A percentile compares a stretch with the other conserved stretches of the same genome.
Evolutionary conservation across 2,113 vertebrate genomes (phyloP).

Genomic region (Planiliza haematocheilus): DNA sequence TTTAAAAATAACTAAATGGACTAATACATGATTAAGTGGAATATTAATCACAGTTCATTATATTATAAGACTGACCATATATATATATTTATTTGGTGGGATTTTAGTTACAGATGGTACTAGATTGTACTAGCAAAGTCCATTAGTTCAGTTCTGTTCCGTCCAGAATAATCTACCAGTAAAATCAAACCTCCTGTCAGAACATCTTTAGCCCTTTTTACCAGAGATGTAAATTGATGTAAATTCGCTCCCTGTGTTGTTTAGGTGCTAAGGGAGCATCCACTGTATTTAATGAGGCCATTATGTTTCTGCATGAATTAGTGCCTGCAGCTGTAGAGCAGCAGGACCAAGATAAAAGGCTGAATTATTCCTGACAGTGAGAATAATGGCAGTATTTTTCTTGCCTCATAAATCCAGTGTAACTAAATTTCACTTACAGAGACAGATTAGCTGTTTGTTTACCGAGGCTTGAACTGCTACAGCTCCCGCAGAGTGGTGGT

Average conservation of each 20-base stretch:
- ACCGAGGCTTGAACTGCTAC: slow-evolving; percentile 11
- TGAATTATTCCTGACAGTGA: slow-evolving; percentile 46
- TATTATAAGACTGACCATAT: too few species aligned
- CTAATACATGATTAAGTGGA: too few species aligned
- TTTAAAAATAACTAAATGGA: too few species aligned
- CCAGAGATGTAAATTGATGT: slow-evolving; percentile 39
- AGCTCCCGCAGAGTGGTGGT: background rate
- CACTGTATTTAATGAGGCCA: slow-evolving; percentile 22
- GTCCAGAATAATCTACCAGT: background rate
- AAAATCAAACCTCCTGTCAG: slow-evolving; percentile 6
- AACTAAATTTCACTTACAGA: slow-evolving; percentile 35
- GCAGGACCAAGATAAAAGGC: slow-evolving; percentile 34
- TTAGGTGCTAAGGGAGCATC: slow-evolving; percentile 27
- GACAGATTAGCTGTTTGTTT: slow-evolving; percentile 41
- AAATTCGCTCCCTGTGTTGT: slow-evolving; percentile 33
- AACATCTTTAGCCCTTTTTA: slow-evolving; percentile 2
- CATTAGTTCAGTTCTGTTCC: background rate
- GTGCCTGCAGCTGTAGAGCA: slow-evolving; percentile 47
- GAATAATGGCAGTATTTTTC: slow-evolving; percentile 50
- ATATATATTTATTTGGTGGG: too few species aligned
- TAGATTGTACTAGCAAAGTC: background rate
- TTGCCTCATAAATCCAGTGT: slow-evolving; percentile 31
- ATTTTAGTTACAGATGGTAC: too few species aligned
- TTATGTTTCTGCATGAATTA: slow-evolving; percentile 53
- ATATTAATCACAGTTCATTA: too few species aligned